Conservation (phyloP, 2,888 invertebrate species). For the Drosophila helvetica region DNA sequence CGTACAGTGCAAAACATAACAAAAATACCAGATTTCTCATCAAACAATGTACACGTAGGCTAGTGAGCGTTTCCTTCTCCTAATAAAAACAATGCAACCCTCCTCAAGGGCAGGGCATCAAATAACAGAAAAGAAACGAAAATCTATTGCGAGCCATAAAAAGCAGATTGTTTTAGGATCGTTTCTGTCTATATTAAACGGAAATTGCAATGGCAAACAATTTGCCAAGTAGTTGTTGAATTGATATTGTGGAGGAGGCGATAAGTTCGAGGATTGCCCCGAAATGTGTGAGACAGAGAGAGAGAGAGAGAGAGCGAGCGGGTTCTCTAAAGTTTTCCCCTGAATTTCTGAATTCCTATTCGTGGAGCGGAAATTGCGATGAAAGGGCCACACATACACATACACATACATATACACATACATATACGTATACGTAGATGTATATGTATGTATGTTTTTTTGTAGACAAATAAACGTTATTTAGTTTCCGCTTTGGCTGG, state of each 20-base stretch:
- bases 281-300: conserved; percentile 30
- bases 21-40: too few species aligned
- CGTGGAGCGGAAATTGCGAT: conserved; percentile 57
- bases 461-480: conserved; percentile 60
- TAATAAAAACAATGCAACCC: neutral
- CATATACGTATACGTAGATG: neutral
- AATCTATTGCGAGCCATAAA: conserved; percentile 37
- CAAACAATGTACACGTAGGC: too few species aligned
- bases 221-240: conserved; percentile 67
- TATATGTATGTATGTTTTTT: neutral
- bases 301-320: neutral
- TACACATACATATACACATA: conserved; percentile 24
- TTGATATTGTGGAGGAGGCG: conserved; percentile 32
- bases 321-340: conserved; percentile 33
- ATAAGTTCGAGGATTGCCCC: conserved; percentile 25
- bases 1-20: too few species aligned
- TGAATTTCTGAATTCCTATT: conserved; percentile 26
- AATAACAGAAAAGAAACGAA: conserved; percentile 1
- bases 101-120: neutral
- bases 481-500: conserved; percentile 58
- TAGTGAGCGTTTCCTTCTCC: too few species aligned
- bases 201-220: conserved; percentile 66
- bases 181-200: conserved; percentile 49
- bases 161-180: conserved; percentile 53
- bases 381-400: conserved; percentile 49